A percentile compares a stretch with the other conserved stretches of the same genome.
These are phyloP conservation scores for Drosophila mojavensis DNA, from an alignment of 1,140 invertebrate species.

Conservation along the genomic window DNA sequence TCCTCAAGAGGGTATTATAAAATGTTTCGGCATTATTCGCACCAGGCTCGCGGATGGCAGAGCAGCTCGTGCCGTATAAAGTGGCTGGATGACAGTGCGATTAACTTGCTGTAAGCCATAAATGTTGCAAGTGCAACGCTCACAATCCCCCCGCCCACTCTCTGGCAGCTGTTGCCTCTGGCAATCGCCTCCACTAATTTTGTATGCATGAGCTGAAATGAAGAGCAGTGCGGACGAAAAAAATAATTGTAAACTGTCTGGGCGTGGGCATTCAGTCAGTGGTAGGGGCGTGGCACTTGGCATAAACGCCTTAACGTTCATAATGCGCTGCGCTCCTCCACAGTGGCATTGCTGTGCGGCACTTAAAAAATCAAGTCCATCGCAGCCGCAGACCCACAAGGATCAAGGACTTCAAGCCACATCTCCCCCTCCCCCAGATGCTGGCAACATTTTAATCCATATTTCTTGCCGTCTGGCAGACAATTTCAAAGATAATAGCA, in stretches of 20 bases:
- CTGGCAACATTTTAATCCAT: slow-evolving; percentile 81
- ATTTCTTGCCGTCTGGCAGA: slow-evolving; percentile 76
- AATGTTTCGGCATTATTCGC: slow-evolving; percentile 23
- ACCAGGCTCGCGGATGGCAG: slow-evolving; percentile 28
- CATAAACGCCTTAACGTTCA: slow-evolving; percentile 61
- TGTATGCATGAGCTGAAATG: slow-evolving; percentile 78
- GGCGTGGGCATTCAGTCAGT: slow-evolving; percentile 15
- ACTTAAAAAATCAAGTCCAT: slow-evolving; percentile 81
- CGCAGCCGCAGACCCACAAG: slow-evolving; percentile 42
- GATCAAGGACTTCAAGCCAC: slow-evolving; percentile 12
- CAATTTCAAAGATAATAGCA: slow-evolving; percentile 80
- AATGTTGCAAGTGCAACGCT: slow-evolving; percentile 58
- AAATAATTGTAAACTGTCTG: slow-evolving; percentile 52
- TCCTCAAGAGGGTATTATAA: background rate
- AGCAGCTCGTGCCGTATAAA: slow-evolving; percentile 41
- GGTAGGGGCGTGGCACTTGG: slow-evolving; percentile 6
- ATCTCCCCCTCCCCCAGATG: background rate
- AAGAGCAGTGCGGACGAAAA: slow-evolving; percentile 37
- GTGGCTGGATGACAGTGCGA: slow-evolving; percentile 73
- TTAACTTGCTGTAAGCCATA: slow-evolving; percentile 80
- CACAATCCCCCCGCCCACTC: slow-evolving; percentile 3
- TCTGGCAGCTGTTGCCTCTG: background rate
- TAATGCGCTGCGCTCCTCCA: slow-evolving; percentile 47
- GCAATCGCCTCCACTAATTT: slow-evolving; percentile 64
- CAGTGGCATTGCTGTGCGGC: slow-evolving; percentile 40